Percentiles rank a stretch among this genome's conserved stretches.
These are phyloP conservation scores for Platyura marginata DNA, from an alignment of 1,140 invertebrate species.

Conservation along the genomic window DNA sequence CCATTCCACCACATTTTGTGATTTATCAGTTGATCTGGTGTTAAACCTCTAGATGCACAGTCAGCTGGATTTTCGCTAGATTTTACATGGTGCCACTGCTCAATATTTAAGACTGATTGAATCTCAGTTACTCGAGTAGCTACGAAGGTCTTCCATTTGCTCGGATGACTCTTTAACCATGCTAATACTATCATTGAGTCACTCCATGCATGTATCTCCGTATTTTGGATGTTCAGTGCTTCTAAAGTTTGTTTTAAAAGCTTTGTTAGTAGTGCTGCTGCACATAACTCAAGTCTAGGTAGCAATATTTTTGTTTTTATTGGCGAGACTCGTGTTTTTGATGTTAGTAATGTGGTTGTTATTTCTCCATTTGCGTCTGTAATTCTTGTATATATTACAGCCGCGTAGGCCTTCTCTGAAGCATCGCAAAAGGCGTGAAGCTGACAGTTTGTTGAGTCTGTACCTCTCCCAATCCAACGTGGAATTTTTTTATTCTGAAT, in stretches of 20 bases:
- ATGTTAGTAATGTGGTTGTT: constrained; percentile 9
- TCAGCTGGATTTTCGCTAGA: constrained; percentile 26
- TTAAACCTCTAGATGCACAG: constrained; percentile 20
- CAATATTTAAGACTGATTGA: constrained; percentile 7
- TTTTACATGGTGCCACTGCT: constrained; percentile 23
- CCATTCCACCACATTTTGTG: constrained; percentile 16
- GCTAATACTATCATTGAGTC: constrained; percentile 23
- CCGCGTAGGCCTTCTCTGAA: constrained; percentile 11
- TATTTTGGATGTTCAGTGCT: constrained; percentile 3
- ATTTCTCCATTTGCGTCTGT: constrained; percentile 4
- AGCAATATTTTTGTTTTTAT: constrained; percentile 18
- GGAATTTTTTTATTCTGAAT: background rate
- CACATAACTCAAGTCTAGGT: constrained; percentile 25
- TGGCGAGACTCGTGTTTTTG: constrained; percentile 22
- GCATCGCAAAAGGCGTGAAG: constrained; percentile 18
- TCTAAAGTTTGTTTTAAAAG: constrained; percentile 7
- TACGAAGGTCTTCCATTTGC: constrained; percentile 1
- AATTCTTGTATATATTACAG: constrained; percentile 11
- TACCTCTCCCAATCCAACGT: background rate
- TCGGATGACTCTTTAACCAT: constrained; percentile 18
- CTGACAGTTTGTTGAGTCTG: background rate
- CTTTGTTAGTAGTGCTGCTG: constrained; percentile 16
- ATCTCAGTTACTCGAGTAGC: constrained; percentile 22
- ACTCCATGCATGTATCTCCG: constrained; percentile 10
- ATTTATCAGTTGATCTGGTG: constrained; percentile 8